Evolutionary conservation across 2,113 vertebrate genomes (phyloP), one percentile per base, ranked within the genome.

Genomic region (Phodopus roborovskii): DNA sequence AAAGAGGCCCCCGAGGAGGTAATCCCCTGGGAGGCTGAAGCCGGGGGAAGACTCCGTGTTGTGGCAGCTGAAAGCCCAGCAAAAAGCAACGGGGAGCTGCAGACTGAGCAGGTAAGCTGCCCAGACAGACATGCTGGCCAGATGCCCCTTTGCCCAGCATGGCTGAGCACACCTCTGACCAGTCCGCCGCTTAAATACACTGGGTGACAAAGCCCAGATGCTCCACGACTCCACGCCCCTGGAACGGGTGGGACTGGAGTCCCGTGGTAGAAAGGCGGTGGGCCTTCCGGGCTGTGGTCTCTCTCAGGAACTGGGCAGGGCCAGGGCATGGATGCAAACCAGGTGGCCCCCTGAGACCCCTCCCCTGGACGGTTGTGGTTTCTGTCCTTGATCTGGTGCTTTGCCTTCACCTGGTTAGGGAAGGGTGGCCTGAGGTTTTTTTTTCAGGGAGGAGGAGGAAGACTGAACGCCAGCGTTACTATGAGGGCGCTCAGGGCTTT

Each of bases 1-100:
- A 60, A 98, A 98, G 42, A 98, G 42, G 17, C 97, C 98, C 1
- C 70, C 97, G 0, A 97, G 58, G 9, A 96, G 93, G 64, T 97
- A 97, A 36, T 98, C 97, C 12, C 98, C 98, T 0, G 92, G 74
- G 9, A 97, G 79, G 33, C 73, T 97, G 88, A 98, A 97, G 5
- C 97, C 94, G 0, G 96, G 94, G 10, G 96, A 95, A 11, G 28
- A 77, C 9, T 30, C 84, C 0, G 9, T 39, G 62, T 45, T 28
- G 0, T 93, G 81, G 60, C 95, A 97, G 83, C 48, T 36, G 19
- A 60, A 78, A 36, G 95, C 66, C 71, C 70, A 90, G 50, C 73
- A 90, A 17, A 66, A 84, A 28, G 78, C 53, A 12, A 95, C 10
- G 36, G 81, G 50, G 1, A 97, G 79, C 53, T 68, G 68, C 58